phyloP scores from a whole-genome alignment of 2,113 vertebrate genomes.

The Globicephala melas region DNA sequence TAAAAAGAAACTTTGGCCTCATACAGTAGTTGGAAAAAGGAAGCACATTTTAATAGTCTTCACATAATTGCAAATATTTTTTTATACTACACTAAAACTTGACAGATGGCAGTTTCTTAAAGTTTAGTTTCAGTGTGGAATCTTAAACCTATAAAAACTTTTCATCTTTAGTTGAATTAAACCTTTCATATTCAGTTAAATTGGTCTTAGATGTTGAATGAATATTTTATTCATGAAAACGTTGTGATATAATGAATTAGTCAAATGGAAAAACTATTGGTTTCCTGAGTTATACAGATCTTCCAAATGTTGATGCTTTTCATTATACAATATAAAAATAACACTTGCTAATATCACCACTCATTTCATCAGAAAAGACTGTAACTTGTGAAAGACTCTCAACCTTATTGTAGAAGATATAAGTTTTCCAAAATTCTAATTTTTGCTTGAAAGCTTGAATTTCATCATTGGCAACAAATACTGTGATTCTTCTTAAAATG shows the following conservation, averaged over 20 bases:
- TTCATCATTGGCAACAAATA: not conserved
- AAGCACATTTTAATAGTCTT: not conserved
- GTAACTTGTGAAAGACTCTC: not conserved
- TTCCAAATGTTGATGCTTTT: not conserved
- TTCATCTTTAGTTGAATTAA: not conserved
- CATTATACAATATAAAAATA: not conserved
- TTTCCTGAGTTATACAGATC: not conserved
- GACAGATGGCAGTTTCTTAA: conserved; percentile 24
- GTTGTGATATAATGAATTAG: not conserved
- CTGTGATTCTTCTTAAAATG: not conserved
- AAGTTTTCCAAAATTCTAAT: conserved; percentile 2
- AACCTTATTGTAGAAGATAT: not conserved
- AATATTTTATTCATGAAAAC: not conserved
- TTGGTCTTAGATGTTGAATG: not conserved
- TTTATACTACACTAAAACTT: conserved; percentile 35
- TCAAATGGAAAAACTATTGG: not conserved
- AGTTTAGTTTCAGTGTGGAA: conserved; percentile 15
- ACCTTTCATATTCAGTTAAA: not conserved
- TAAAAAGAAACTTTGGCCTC: not conserved
- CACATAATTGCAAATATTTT: conserved; percentile 39
- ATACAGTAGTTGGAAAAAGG: not conserved
- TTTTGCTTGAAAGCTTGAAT: conserved; percentile 25
- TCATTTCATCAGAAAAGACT: not conserved
- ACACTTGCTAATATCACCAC: not conserved
- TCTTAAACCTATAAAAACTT: not conserved